Evolutionary conservation across 2,888 invertebrate species (phyloP).

Genomic region (Heteropelma amictum): DNA sequence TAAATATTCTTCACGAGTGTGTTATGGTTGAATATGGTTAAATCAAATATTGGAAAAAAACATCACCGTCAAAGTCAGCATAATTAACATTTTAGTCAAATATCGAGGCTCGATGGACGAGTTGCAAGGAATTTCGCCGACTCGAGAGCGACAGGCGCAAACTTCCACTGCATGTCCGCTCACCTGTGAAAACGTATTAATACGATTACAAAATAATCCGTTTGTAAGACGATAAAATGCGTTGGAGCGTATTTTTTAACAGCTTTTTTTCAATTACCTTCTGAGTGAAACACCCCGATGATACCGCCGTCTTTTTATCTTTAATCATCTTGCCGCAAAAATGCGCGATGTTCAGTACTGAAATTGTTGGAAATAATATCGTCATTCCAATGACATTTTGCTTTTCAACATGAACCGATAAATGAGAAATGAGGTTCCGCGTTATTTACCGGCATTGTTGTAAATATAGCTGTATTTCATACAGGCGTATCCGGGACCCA

Average conservation of each 20-base stretch:
- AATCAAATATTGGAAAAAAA: neutral
- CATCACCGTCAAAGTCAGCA: conserved; percentile 9
- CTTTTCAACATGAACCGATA: neutral
- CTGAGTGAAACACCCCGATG: conserved; percentile 67
- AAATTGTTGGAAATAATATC: no score
- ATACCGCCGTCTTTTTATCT: conserved; percentile 61
- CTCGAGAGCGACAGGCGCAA: conserved; percentile 67
- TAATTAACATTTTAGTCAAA: conserved; percentile 13
- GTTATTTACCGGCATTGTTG: conserved; percentile 63
- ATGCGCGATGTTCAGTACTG: conserved; percentile 67
- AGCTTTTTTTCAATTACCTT: conserved; percentile 57
- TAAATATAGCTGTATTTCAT: conserved; percentile 65
- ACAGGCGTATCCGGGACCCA: conserved; percentile 62
- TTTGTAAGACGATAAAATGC: neutral
- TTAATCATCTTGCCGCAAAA: conserved; percentile 73
- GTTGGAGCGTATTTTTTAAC: neutral
- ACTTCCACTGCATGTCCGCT: conserved; percentile 64
- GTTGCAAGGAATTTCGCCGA: conserved; percentile 68
- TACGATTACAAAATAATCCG: neutral
- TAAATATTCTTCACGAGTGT: neutral
- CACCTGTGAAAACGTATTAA: conserved; percentile 59
- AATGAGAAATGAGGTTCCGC: no score
- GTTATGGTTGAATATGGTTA: neutral
- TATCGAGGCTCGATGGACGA: conserved; percentile 52
- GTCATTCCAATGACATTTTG: neutral